Evolutionary conservation across 2,113 vertebrate genomes (phyloP), one percentile per base, ranked within the genome.

Genomic region (Bungarus multicinctus): DNA sequence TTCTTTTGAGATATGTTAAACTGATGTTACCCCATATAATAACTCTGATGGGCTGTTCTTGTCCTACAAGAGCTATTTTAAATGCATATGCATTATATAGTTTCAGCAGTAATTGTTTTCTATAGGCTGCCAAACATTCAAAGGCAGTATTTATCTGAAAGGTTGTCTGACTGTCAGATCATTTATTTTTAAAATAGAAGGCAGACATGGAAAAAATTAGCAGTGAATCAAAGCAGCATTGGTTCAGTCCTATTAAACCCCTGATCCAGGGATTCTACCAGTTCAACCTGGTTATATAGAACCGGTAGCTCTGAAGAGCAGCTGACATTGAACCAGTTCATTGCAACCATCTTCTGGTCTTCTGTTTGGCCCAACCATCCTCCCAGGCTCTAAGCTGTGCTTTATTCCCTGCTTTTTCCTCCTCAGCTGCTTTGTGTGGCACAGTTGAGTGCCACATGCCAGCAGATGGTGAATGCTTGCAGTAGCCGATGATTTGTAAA

Each of bases 61-160:
- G 55, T 55, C 27, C 2, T 52, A 1, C 0, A 0, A 3, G 47
- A 50, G 47, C 9, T 7, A 0, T 11, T 27, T 90, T 27, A 30
- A 30, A 64, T 58, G 4, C 30, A 53, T 2, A 20, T 0, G 45
- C 27, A 9, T 58, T 23, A 91, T 30, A n/a, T 10, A 27, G 50
- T 90, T 81, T 14, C 69, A 81, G n/a, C 16, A 81, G 34, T 81
- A 81, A 81, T 81, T 34, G 22, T 81, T 81, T 74, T 81, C 69
- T 81, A 81, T 14, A 53, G n/a, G 47, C 20, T 55, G n/a, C 87
- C 54, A 89, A 20, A 81, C 34, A 39, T 39, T 81, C 16, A 81
- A 16, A 81, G 34, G 6, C 34, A 3, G 34, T 81, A 22, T 81
- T 81, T 81, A 34, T 81, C 7, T 81, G 34, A 81, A 81, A 20